phyloP scores from a whole-genome alignment of 2,113 vertebrate species.

The Pelobates fuscus region DNA sequence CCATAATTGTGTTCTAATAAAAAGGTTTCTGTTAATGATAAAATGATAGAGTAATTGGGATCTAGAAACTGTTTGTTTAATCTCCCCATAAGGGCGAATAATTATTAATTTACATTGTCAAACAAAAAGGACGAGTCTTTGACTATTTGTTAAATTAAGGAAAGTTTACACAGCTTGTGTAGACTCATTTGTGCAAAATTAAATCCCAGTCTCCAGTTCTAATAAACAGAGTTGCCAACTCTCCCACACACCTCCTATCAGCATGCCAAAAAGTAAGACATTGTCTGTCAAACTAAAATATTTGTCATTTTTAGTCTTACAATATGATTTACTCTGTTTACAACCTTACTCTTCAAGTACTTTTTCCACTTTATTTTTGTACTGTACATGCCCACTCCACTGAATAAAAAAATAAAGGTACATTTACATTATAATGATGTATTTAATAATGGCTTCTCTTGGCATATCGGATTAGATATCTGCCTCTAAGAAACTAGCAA shows the following conservation, averaged over 20 bases:
- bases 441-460: no score
- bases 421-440: no score
- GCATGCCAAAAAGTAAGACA: slow-evolving; percentile 3
- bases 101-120: slow-evolving; percentile 14
- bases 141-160: slow-evolving; percentile 14
- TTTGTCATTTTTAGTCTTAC: background rate
- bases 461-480: no score
- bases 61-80: slow-evolving; percentile 14
- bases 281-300: slow-evolving; percentile 7
- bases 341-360: no score
- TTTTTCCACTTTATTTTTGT: no score
- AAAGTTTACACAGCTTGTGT: slow-evolving; percentile 33
- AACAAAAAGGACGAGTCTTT: slow-evolving; percentile 16
- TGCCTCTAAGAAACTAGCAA: no score
- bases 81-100: slow-evolving; percentile 11
- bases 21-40: background rate
- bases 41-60: background rate
- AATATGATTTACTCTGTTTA: background rate
- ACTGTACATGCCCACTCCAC: no score
- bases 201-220: background rate
- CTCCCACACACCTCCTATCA: slow-evolving; percentile 27
- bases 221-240: slow-evolving; percentile 22
- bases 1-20: background rate
- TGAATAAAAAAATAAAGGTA: no score
- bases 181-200: slow-evolving; percentile 16